phyloP scores from a whole-genome alignment of 2,888 invertebrate species.

The Phaonia tiefii region DNA sequence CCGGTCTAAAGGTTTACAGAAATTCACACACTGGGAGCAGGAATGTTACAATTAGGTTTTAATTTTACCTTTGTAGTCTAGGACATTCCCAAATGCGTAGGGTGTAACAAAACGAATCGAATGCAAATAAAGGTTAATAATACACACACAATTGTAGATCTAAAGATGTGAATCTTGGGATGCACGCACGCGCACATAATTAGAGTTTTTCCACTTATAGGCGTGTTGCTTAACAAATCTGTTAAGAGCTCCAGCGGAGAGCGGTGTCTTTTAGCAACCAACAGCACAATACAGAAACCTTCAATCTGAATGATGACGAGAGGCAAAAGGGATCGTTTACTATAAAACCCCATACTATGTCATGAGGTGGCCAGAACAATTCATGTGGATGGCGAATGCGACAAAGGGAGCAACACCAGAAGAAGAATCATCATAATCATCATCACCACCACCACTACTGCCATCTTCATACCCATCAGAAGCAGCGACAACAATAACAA shows the following conservation, averaged over 20 bases:
- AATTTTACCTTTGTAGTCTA: too few relatives aligned
- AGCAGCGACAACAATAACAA: constrained; percentile 42
- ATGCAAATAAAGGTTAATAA: constrained; percentile 6
- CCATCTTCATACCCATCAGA: constrained; percentile 24
- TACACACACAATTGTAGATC: neutral
- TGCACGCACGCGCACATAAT: constrained; percentile 76
- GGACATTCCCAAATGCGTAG: constrained; percentile 9
- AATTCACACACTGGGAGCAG: too few relatives aligned
- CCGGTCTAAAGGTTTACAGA: too few relatives aligned
- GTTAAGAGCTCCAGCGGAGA: constrained; percentile 78
- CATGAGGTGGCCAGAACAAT: constrained; percentile 21
- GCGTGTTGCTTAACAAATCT: constrained; percentile 79
- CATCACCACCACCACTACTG: neutral
- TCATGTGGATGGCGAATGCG: constrained; percentile 21
- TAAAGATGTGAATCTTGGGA: neutral
- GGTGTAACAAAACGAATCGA: neutral
- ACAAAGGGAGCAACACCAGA: constrained; percentile 31
- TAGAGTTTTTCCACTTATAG: constrained; percentile 72
- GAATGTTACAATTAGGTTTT: too few relatives aligned
- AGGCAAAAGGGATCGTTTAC: constrained; percentile 61
- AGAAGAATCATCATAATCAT: constrained; percentile 25
- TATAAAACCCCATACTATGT: neutral
- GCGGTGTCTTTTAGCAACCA: constrained; percentile 73
- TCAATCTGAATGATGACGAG: constrained; percentile 32
- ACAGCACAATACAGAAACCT: constrained; percentile 8